Evolutionary conservation across 2,113 vertebrate species (phyloP).

Genomic region (Sylvia atricapilla): DNA sequence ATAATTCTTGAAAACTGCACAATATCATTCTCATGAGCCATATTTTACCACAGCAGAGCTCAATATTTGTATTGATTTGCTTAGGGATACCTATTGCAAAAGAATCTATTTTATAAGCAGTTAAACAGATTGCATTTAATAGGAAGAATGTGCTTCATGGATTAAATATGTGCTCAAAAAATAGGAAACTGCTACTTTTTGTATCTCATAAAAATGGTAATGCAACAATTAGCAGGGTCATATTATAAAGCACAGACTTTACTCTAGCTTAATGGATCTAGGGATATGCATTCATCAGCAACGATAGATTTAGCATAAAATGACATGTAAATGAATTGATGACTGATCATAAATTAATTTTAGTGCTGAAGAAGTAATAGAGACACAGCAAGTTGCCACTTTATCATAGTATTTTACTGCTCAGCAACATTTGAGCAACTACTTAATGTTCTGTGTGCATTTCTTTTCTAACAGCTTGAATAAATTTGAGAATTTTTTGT

Average conservation of each 20-base stretch:
- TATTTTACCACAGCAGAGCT: constrained; percentile 16
- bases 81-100: constrained; percentile 40
- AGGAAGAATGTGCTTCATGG: constrained; percentile 52
- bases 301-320: constrained; percentile 87
- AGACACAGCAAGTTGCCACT: constrained; percentile 79
- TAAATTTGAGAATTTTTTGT: constrained; percentile 68
- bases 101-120: constrained; percentile 41
- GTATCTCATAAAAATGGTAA: constrained; percentile 85
- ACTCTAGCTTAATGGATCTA: constrained; percentile 78
- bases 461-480: constrained; percentile 71
- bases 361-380: constrained; percentile 84
- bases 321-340: constrained; percentile 92
- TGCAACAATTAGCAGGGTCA: constrained; percentile 82
- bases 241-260: constrained; percentile 80
- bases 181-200: constrained; percentile 71
- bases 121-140: constrained; percentile 58
- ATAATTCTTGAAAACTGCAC: neutral
- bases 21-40: neutral
- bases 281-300: constrained; percentile 83
- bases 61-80: constrained; percentile 64
- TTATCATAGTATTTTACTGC: constrained; percentile 79
- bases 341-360: constrained; percentile 93
- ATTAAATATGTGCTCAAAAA: constrained; percentile 67
- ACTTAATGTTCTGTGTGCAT: constrained; percentile 72
- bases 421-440: constrained; percentile 78